Evolutionary conservation across 2,888 invertebrate genomes (phyloP).

Genomic region (Heterodera filipjevi): DNA sequence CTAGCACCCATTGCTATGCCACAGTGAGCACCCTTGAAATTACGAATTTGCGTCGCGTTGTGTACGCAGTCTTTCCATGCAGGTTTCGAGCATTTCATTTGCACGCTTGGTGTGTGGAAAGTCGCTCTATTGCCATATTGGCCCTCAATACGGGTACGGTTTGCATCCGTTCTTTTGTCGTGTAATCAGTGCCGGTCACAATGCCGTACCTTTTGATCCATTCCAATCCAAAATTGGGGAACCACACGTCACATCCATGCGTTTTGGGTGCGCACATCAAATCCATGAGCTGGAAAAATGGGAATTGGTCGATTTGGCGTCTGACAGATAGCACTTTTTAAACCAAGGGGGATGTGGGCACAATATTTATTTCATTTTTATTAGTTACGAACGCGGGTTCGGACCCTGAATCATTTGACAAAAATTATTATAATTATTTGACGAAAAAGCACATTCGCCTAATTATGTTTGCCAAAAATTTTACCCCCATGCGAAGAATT

Average conservation of each 20-base stretch:
- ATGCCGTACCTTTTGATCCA: conserved; percentile 82
- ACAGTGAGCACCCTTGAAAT: no score
- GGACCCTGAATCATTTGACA: no score
- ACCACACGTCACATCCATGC: conserved; percentile 19
- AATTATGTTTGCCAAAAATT: no score
- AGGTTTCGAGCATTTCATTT: background rate
- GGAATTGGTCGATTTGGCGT: background rate
- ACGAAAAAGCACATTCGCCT: no score
- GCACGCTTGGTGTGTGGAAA: background rate
- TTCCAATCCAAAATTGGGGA: conserved; percentile 51
- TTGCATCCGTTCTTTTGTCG: conserved; percentile 76
- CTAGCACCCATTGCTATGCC: no score
- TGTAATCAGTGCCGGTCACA: conserved; percentile 78
- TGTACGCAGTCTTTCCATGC: background rate
- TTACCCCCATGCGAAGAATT: no score
- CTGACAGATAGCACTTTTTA: background rate
- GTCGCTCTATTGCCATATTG: conserved; percentile 64
- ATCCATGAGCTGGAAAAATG: conserved; percentile 13
- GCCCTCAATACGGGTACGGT: conserved; percentile 81
- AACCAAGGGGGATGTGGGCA: no score
- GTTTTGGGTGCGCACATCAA: conserved; percentile 10
- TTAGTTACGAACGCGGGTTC: no score
- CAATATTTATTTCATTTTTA: no score
- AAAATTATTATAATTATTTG: no score
- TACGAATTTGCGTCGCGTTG: background rate